Evolutionary conservation across 2,797 vertebrate species (phyloP).

Genomic region (Hippoglossus hippoglossus): DNA sequence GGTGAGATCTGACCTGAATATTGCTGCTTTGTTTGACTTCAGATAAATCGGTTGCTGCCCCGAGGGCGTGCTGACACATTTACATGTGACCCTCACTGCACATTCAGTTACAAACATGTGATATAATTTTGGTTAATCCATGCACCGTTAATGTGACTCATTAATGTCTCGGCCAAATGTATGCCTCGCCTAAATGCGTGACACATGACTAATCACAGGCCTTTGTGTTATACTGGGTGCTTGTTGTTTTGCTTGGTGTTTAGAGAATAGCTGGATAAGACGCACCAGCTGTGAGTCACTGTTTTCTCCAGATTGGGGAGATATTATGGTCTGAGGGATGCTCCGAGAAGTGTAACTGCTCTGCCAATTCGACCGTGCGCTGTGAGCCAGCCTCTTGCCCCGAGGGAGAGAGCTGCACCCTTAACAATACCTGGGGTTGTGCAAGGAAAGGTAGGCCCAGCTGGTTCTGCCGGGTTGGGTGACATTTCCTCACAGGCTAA

Average conservation of each 20-base stretch:
- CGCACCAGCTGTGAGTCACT: slow-evolving; percentile 60
- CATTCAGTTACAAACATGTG: slow-evolving; percentile 35
- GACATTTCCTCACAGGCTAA: slow-evolving; percentile 31
- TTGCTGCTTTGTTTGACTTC: background rate
- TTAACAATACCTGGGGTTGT: slow-evolving; percentile 69
- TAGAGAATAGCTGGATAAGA: slow-evolving; percentile 40
- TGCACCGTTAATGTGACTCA: slow-evolving; percentile 56
- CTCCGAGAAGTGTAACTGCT: slow-evolving; percentile 58
- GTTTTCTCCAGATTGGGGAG: slow-evolving; percentile 44
- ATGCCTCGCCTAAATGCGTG: slow-evolving; percentile 38
- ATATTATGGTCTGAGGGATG: slow-evolving; percentile 54
- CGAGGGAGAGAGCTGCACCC: slow-evolving; percentile 64
- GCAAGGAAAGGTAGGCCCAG: slow-evolving; percentile 57
- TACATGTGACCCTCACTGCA: slow-evolving; percentile 20
- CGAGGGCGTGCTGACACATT: slow-evolving; percentile 64
- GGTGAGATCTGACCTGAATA: background rate
- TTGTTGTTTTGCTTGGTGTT: slow-evolving; percentile 53
- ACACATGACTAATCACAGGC: slow-evolving; percentile 48
- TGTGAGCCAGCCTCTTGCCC: slow-evolving; percentile 62
- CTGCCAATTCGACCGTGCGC: slow-evolving; percentile 31
- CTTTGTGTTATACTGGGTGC: slow-evolving; percentile 31
- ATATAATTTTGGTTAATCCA: slow-evolving; percentile 19
- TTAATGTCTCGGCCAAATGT: slow-evolving; percentile 28
- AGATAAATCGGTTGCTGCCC: background rate
- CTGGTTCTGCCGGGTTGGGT: slow-evolving; percentile 71